Evolutionary conservation across 1,140 invertebrate genomes (phyloP), one percentile per base, ranked within the genome.

Genomic region (Ceratitis capitata): DNA sequence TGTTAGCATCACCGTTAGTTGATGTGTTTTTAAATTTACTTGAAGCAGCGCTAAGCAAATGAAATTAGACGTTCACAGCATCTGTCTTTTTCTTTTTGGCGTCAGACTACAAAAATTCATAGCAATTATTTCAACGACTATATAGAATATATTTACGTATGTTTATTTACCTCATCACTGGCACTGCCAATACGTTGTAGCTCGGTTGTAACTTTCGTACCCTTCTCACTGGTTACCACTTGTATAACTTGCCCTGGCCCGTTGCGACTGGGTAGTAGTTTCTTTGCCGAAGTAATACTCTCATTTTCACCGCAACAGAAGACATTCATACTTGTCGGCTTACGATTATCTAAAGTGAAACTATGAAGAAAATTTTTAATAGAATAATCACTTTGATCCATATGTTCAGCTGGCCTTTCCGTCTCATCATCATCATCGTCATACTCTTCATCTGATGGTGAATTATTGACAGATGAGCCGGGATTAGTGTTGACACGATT

Each of bases 241-340:
- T 91, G 90, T 16, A 91, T 89, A 5, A 90, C 90, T 83, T 91
- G 90, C 7, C 90, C 90, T 3, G 90, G 90, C 12, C 89, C 88
- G 0, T 86, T 82, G 85, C 89, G 88, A 64, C 74, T 87, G 5
- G 87, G 84, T 23, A 88, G 39, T 42, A 91, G 23, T 82, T 91
- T 90, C 2, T 87, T 85, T 23, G 74, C 86, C 7, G 78, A 32
- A 86, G 45, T 45, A 6, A 3, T 42, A n/a, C 19, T 42, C 2
- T 89, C 86, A 5, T 78, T 74, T 1, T 91, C 90, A 56, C 90
- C 90, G 32, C 90, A 91, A 86, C 90, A 91, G 74, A 91, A 91
- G 16, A 91, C 89, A 7, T 89, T 78, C 39, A 78, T 23, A 9
- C 69, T 78, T 49, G 84, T 83, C 10, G 88, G 45, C 35, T 87